These are phyloP conservation scores for Nomada ferruginata DNA, from an alignment of 2,888 invertebrate species.

Conservation along the genomic window DNA sequence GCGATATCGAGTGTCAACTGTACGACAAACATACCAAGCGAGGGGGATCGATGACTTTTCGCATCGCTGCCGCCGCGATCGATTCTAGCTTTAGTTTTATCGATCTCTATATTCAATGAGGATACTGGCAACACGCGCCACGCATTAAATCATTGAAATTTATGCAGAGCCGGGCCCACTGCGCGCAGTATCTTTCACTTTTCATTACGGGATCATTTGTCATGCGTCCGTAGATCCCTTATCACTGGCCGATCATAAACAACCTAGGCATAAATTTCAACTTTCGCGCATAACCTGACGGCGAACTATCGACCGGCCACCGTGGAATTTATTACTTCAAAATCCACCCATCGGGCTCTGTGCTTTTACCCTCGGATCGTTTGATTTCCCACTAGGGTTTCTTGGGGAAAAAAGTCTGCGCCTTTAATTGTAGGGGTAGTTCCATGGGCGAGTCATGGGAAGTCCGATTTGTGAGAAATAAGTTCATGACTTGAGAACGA, in stretches of 20 bases:
- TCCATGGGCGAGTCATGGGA: too few relatives aligned
- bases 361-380: constrained; percentile 76
- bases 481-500: neutral
- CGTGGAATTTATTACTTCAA: constrained; percentile 82
- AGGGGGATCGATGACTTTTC: constrained; percentile 70
- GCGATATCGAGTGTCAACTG: constrained; percentile 39
- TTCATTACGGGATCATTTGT: constrained; percentile 84
- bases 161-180: constrained; percentile 79
- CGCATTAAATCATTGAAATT: constrained; percentile 84
- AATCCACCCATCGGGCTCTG: constrained; percentile 72
- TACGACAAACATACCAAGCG: constrained; percentile 40
- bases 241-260: constrained; percentile 84
- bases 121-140: constrained; percentile 75
- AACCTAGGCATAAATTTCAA: constrained; percentile 84
- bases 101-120: constrained; percentile 81
- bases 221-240: constrained; percentile 83
- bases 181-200: constrained; percentile 84
- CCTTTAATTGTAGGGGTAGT: too few relatives aligned
- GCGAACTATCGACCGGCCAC: constrained; percentile 79
- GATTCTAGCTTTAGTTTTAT: constrained; percentile 74
- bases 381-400: constrained; percentile 63
- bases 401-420: neutral
- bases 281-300: constrained; percentile 84
- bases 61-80: constrained; percentile 32
- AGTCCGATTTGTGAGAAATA: neutral